Conservation (phyloP, 2,113 vertebrate species). For the Callipepla squamata region DNA sequence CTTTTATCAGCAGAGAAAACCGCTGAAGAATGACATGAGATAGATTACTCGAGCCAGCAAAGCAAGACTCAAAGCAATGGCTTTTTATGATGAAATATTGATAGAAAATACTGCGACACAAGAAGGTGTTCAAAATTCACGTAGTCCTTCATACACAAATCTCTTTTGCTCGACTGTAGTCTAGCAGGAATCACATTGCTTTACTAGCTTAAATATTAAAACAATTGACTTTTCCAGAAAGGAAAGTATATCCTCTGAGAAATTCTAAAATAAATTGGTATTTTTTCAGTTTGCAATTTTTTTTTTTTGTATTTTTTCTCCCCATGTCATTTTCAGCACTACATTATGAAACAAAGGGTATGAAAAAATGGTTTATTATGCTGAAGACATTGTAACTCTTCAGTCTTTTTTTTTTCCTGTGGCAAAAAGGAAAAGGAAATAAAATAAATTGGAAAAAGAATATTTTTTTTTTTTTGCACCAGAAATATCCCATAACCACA, state of each 20-base stretch:
- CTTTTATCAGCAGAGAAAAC: not conserved
- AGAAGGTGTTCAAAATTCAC: not conserved
- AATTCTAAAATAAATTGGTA: not conserved
- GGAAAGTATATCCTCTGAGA: not conserved
- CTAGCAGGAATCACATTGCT: accelerated
- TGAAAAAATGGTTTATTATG: not conserved
- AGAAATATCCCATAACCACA: not conserved
- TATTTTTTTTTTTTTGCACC: not conserved
- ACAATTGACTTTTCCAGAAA: not conserved
- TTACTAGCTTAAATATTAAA: not conserved
- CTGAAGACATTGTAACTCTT: not conserved
- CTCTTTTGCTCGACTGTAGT: not conserved
- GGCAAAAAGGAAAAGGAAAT: not conserved
- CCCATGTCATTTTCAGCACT: not conserved
- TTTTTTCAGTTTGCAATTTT: not conserved
- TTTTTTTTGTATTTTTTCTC: not conserved
- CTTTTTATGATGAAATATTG: conserved; percentile 46
- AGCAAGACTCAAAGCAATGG: not conserved
- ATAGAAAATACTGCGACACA: not conserved
- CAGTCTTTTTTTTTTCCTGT: not conserved
- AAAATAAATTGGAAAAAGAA: not conserved
- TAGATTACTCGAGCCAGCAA: not conserved
- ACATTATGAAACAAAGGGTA: not conserved
- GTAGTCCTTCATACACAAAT: not conserved
- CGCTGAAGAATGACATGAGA: not conserved